A percentile compares a stretch with the other conserved stretches of the same genome.
These are phyloP conservation scores for Crematogaster levior DNA, from an alignment of 2,888 invertebrate genomes.

Conservation along the genomic window DNA sequence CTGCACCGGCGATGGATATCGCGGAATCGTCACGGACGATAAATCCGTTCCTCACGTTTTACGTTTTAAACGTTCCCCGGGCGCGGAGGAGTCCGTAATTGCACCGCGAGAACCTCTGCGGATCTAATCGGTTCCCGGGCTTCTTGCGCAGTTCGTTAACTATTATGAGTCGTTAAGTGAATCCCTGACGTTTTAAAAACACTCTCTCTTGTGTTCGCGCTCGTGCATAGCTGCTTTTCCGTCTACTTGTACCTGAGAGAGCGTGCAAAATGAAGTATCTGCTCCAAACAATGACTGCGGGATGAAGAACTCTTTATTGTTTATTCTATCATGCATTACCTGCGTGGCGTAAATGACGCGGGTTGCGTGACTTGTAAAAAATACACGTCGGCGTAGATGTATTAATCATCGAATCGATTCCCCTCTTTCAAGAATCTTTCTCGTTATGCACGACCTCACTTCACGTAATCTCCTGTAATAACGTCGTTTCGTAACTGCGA, in stretches of 20 bases:
- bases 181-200: constrained; percentile 49
- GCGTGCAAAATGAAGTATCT: constrained; percentile 37
- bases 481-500: constrained; percentile 11
- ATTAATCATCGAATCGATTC: constrained; percentile 25
- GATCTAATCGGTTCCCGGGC: constrained; percentile 57
- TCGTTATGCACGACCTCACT: constrained; percentile 6
- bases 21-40: constrained; percentile 64
- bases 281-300: not conserved
- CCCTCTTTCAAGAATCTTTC: not conserved
- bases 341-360: not conserved
- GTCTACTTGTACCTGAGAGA: not conserved
- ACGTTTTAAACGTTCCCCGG: constrained; percentile 59
- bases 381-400: not conserved
- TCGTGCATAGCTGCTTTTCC: not conserved
- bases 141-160: constrained; percentile 63
- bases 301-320: constrained; percentile 7
- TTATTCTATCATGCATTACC: constrained; percentile 21
- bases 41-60: constrained; percentile 64
- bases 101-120: constrained; percentile 47
- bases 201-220: constrained; percentile 12
- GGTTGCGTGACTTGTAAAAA: not conserved
- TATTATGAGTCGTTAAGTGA: constrained; percentile 59
- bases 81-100: constrained; percentile 52
- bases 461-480: constrained; percentile 21
- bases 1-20: constrained; percentile 49